Evolutionary conservation across 2,113 vertebrate species (phyloP).

Genomic region (Actenoides lindsayi): DNA sequence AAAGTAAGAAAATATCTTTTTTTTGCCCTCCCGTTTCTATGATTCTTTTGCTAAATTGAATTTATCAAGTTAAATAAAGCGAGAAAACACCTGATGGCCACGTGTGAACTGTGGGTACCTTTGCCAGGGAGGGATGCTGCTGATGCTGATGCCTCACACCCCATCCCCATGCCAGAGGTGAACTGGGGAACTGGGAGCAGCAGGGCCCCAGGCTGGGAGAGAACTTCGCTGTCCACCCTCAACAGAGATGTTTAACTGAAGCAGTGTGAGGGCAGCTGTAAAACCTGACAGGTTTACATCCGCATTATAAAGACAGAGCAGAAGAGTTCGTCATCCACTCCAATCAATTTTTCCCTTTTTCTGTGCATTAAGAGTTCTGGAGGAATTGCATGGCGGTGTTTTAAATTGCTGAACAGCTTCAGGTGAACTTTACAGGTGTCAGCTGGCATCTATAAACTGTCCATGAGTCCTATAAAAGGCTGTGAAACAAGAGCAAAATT

Average conservation of each 20-base stretch:
- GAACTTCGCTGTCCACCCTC: background rate
- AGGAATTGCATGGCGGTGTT: background rate
- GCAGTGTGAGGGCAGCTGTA: background rate
- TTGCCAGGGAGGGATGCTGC: background rate
- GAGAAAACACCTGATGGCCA: rapidly evolving
- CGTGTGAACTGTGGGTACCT: rapidly evolving
- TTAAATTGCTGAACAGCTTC: background rate
- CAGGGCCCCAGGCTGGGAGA: background rate
- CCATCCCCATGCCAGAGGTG: background rate
- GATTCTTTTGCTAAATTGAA: background rate
- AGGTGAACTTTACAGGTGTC: constrained; percentile 50
- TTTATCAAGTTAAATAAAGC: background rate
- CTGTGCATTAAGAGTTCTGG: background rate
- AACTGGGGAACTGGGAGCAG: background rate
- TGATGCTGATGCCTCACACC: rapidly evolving
- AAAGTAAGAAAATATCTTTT: background rate
- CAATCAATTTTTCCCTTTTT: background rate
- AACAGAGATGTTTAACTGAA: background rate
- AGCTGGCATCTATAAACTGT: constrained; percentile 35
- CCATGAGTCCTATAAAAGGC: constrained; percentile 11
- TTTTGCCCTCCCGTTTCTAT: rapidly evolving
- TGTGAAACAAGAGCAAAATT: constrained; percentile 15
- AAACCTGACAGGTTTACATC: constrained; percentile 20
- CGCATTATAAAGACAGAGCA: background rate
- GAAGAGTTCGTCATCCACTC: background rate